Evolutionary conservation across 2,888 invertebrate genomes (phyloP).

Genomic region (Napeogenes sylphis): DNA sequence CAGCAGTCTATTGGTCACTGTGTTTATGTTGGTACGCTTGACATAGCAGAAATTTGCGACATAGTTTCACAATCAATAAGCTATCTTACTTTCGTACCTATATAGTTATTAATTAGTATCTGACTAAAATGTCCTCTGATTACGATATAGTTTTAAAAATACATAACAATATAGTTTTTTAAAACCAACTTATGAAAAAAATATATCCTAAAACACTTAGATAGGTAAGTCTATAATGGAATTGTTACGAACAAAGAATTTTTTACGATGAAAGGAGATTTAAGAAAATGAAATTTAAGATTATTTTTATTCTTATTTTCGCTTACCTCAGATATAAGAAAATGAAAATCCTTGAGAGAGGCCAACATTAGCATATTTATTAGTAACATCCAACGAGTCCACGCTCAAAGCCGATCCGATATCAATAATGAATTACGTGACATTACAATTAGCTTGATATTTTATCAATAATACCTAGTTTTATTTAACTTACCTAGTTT

Average conservation of each 20-base stretch:
- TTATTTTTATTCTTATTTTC: slow-evolving; percentile 52
- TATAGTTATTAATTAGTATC: too few species aligned
- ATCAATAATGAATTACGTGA: slow-evolving; percentile 60
- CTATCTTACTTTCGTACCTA: too few species aligned
- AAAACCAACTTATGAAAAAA: too few species aligned
- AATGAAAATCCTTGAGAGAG: slow-evolving; percentile 68
- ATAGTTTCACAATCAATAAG: too few species aligned
- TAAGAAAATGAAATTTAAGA: slow-evolving; percentile 14
- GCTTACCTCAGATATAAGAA: slow-evolving; percentile 49
- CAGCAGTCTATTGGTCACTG: too few species aligned
- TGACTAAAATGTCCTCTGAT: too few species aligned
- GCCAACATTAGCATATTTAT: slow-evolving; percentile 66
- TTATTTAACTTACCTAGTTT: too few species aligned
- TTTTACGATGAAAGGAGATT: background rate
- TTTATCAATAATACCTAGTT: background rate
- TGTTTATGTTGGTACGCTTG: too few species aligned
- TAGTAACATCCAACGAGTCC: slow-evolving; percentile 23
- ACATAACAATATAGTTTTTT: too few species aligned
- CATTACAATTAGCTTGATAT: slow-evolving; percentile 21
- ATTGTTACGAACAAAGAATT: background rate
- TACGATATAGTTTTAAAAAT: too few species aligned
- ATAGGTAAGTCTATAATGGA: background rate
- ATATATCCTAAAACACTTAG: too few species aligned
- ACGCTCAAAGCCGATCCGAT: slow-evolving; percentile 40
- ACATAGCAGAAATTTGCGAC: too few species aligned